phyloP scores from a whole-genome alignment of 2,888 invertebrate species.

The Sturmia bella region DNA sequence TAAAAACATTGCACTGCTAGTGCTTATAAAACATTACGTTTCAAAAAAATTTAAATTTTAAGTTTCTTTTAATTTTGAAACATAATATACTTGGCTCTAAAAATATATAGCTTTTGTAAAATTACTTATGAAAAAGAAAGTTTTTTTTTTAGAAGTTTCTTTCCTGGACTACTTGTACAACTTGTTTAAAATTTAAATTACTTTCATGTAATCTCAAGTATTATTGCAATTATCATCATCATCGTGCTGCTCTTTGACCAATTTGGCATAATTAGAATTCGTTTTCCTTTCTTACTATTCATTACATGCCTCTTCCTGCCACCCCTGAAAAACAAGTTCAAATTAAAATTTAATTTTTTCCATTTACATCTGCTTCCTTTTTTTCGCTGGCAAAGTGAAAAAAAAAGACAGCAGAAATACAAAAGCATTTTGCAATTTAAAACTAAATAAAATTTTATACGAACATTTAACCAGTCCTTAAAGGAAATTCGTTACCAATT shows the following conservation, averaged over 20 bases:
- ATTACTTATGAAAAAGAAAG: no score
- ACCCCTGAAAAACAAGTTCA: slow-evolving; percentile 29
- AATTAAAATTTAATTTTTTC: slow-evolving; percentile 53
- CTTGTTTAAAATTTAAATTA: slow-evolving; percentile 35
- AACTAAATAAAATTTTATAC: slow-evolving; percentile 56
- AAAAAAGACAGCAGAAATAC: background rate
- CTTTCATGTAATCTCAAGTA: slow-evolving; percentile 28
- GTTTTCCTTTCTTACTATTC: slow-evolving; percentile 2
- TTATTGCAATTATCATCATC: slow-evolving; percentile 50
- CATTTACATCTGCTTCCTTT: slow-evolving; percentile 61
- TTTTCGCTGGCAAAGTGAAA: background rate
- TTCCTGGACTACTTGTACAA: background rate
- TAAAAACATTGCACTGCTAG: no score
- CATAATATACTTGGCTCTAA: no score
- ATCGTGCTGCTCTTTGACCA: slow-evolving; percentile 44
- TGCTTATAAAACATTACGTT: no score
- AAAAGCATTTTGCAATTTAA: slow-evolving; percentile 55
- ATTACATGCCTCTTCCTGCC: slow-evolving; percentile 15
- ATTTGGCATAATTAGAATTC: slow-evolving; percentile 50
- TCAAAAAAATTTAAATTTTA: no score
- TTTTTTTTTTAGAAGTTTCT: no score
- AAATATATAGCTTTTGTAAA: no score
- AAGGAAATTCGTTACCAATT: slow-evolving; percentile 68
- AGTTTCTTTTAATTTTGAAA: no score
- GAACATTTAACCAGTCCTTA: slow-evolving; percentile 47